These are phyloP conservation scores for Camponotus pennsylvanicus DNA, from an alignment of 1,140 invertebrate species.

Conservation along the genomic window DNA sequence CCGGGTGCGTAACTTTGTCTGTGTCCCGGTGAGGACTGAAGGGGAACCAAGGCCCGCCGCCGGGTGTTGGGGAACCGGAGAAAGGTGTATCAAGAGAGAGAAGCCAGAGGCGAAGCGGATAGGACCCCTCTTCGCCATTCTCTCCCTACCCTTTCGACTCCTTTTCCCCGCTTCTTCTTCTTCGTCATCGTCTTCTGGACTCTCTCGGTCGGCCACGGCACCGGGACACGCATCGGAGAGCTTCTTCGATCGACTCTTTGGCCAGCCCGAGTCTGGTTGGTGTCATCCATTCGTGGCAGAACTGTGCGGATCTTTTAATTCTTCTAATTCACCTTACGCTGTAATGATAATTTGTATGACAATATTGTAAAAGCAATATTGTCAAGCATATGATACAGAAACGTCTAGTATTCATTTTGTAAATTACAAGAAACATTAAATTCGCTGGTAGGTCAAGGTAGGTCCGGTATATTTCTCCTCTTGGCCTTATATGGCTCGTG, in stretches of 20 bases:
- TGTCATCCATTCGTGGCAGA: neutral
- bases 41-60: constrained; percentile 73
- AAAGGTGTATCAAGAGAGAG: constrained; percentile 83
- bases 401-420: neutral
- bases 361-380: neutral
- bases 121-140: constrained; percentile 74
- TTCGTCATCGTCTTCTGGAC: constrained; percentile 7
- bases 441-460: constrained; percentile 5
- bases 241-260: constrained; percentile 34
- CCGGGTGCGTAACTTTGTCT: constrained; percentile 83
- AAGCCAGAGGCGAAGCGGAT: constrained; percentile 66
- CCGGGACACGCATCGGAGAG: constrained; percentile 15
- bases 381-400: neutral
- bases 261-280: constrained; percentile 23
- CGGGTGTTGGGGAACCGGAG: constrained; percentile 81
- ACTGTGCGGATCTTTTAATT: constrained; percentile 1
- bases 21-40: constrained; percentile 84
- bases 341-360: neutral
- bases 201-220: constrained; percentile 33
- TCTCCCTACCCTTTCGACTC: constrained; percentile 67
- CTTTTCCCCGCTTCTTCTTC: constrained; percentile 56
- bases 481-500: constrained; percentile 26
- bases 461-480: constrained; percentile 1
- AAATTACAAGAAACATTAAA: neutral
- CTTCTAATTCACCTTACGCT: neutral